Base-by-base conservation (phyloP, 2,797 vertebrate genomes). In the Todus mexicanus region DNA sequence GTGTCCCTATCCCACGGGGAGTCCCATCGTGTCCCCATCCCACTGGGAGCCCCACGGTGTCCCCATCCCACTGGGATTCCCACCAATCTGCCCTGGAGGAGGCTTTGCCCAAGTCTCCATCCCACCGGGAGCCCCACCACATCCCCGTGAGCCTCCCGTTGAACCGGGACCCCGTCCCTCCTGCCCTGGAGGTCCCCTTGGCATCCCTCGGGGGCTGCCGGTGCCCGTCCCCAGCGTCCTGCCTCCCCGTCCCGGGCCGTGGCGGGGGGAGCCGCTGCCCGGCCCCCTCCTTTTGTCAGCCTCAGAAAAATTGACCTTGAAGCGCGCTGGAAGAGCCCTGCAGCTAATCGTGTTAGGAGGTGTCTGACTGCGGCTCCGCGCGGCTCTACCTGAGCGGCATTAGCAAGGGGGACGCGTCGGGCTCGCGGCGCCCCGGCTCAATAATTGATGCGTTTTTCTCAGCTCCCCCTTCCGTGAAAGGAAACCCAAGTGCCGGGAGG, bases 311-410 rank as follows among this genome's bases (percentile, higher is more conserved):
- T 93, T 96, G 94, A 96, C 95, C 95, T 95, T 95, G 94, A 96
- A 74, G 90, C 90, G 83, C 75, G 87, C 83, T 82, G 95, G 94
- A 74, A 87, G 90, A 91, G 90, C 94, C 94, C 92, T 94, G 93
- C 94, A 72, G 94, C 93, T 87, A 82, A 87, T 93, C 87, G 93
- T 79, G 94, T 83, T 80, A 75, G 91, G 95, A 95, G 94, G 95
- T 91, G 93, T 89, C 94, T 94, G 95, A 89, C 94, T 95, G 95
- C 94, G 57, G 91, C 91, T 90, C 72, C 92, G 38, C 64, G 61
- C 89, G 48, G 71, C 90, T 89, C 94, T 94, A 94, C 94, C 94
- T 95, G 95, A 94, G 94, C 90, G 59, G 93, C 95, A 95, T 95
- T 71, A 94, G 94, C 93, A 94, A 93, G 50, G 94, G 95, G 92